Conservation (phyloP, 1,140 invertebrate species). For the Metopolophium dirhodum region DNA sequence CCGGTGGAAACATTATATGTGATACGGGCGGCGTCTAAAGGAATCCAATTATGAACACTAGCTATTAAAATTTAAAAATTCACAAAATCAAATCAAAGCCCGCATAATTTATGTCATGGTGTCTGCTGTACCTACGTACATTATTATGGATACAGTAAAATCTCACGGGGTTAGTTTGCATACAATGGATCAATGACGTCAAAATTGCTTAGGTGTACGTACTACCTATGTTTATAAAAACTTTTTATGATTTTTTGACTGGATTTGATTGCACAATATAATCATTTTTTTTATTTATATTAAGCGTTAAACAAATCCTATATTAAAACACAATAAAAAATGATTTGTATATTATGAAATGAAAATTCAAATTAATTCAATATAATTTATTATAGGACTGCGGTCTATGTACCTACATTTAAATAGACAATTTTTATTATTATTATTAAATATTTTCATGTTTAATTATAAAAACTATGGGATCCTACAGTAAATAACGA, state of each 20-base stretch:
- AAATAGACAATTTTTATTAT: background rate
- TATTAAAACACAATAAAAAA: background rate
- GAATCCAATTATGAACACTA: background rate
- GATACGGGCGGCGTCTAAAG: background rate
- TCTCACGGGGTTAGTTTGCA: background rate
- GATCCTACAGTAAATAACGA: background rate
- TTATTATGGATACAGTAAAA: background rate
- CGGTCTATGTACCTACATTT: background rate
- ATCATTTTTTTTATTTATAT: background rate
- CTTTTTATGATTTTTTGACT: background rate
- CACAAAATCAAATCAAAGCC: slow-evolving; percentile 3
- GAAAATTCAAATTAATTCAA: background rate
- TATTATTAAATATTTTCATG: background rate
- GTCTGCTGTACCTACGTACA: background rate
- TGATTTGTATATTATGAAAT: background rate
- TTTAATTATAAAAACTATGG: too few relatives aligned
- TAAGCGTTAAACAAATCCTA: background rate
- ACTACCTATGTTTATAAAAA: background rate
- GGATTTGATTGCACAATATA: background rate
- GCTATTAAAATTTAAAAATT: background rate
- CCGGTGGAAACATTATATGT: background rate
- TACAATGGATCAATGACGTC: background rate
- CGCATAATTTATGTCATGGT: background rate
- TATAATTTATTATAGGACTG: background rate
- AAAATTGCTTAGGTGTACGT: background rate